Base-by-base conservation (phyloP, 2,888 invertebrate species). In the Mycalesis mineus region DNA sequence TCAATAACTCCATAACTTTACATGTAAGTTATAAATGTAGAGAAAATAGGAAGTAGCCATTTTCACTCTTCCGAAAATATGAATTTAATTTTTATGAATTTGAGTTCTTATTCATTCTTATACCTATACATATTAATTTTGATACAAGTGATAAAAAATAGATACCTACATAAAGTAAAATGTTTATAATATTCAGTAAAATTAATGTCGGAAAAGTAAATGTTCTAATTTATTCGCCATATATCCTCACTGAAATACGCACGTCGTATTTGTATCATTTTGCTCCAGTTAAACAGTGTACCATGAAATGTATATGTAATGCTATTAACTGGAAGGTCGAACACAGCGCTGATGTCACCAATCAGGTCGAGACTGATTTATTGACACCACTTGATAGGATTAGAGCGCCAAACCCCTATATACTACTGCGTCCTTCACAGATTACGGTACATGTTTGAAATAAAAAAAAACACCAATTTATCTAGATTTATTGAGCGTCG, bases 311-410 rank as follows among this genome's bases (percentile, higher is more conserved):
- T 76, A 79, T 47, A 50, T 50, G 22, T 76, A 76, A 72, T 74
- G 76, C 80, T 73, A 83, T 85, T 83, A 83, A 74, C 68, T 72
- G 73, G 81, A 84, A 85, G 84, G 84, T 78, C 85, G 72, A 65
- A 62, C 66, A 67, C 72, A 78, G 77, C 78, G 80, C 68, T 86
- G 87, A 87, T 86, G 85, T 88, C 87, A 88, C 82, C 82, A 74
- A 82, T 80, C 78, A 75, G 75, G 75, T 72, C 68, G 71, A 66
- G 68, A 69, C 77, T 80, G 80, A 85, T 85, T 82, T 85, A 85
- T 85, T 69, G 79, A 69, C 73, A 78, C 73, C 76, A 80, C 73
- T 81, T 73, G 76, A 68, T 63, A 65, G 81, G 82, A 82, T 84
- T 81, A 84, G 78, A 80, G 77, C 75, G 49, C 52, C 58, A 47